These are phyloP conservation scores for Euwallacea similis DNA, from an alignment of 1,140 invertebrate species.

Conservation along the genomic window DNA sequence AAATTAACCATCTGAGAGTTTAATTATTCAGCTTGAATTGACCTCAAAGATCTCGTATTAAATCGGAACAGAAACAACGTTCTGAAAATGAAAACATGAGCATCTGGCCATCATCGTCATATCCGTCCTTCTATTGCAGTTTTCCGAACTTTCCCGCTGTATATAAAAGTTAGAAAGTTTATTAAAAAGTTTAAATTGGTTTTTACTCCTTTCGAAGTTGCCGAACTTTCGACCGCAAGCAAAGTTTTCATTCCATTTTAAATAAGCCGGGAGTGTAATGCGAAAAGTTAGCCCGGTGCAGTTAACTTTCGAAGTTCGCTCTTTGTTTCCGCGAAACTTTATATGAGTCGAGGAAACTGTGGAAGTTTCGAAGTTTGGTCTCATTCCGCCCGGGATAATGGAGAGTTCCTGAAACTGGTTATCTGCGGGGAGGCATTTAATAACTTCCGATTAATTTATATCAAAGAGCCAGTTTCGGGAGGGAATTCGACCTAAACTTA, in stretches of 20 bases:
- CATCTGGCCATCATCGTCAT: too few species aligned
- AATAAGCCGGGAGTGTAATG: slow-evolving; percentile 30
- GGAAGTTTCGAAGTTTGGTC: slow-evolving; percentile 21
- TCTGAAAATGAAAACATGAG: too few species aligned
- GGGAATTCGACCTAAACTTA: too few species aligned
- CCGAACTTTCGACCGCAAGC: slow-evolving; percentile 24
- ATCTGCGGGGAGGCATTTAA: not conserved
- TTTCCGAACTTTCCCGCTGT: not conserved
- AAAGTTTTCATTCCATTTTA: slow-evolving; percentile 30
- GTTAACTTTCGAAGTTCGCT: slow-evolving; percentile 30
- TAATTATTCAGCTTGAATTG: too few species aligned
- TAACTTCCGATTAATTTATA: slow-evolving; percentile 1
- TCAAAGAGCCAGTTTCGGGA: too few species aligned
- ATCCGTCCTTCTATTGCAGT: not conserved
- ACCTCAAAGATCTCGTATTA: too few species aligned
- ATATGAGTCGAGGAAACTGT: slow-evolving; percentile 18
- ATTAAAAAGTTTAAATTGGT: slow-evolving; percentile 34
- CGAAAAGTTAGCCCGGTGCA: slow-evolving; percentile 30
- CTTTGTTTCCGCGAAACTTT: slow-evolving; percentile 32
- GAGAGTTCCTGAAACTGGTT: not conserved
- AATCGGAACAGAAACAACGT: too few species aligned
- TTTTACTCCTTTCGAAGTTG: slow-evolving; percentile 26
- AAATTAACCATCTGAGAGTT: too few species aligned
- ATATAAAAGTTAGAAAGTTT: slow-evolving; percentile 22
- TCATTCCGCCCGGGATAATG: slow-evolving; percentile 4